Evolutionary conservation across 2,113 vertebrate species (phyloP).

Genomic region (Potamarius usumacintae): DNA sequence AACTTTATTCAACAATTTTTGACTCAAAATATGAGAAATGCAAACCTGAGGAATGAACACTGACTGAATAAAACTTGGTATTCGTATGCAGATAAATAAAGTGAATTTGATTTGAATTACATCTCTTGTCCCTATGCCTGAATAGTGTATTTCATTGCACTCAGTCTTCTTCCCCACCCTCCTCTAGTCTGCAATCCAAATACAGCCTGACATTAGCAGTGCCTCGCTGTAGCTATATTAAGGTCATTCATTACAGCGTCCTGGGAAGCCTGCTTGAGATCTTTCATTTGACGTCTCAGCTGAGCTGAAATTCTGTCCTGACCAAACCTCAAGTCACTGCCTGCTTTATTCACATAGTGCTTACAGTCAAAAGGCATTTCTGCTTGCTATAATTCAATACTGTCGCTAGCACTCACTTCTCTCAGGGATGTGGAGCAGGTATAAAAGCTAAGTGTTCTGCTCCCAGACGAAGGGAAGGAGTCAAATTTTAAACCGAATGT

Average conservation of each 20-base stretch:
- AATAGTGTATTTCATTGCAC: conserved; percentile 16
- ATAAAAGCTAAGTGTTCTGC: conserved; percentile 12
- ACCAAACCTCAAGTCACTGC: background rate
- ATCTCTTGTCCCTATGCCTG: background rate
- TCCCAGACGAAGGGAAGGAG: conserved; percentile 29
- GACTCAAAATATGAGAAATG: conserved; percentile 4
- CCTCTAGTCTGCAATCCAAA: conserved; percentile 23
- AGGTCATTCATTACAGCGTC: conserved; percentile 20
- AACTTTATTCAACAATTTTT: conserved; percentile 36
- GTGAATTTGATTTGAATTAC: conserved; percentile 1
- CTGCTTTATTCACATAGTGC: conserved; percentile 27
- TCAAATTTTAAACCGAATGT: conserved; percentile 5
- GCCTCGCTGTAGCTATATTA: conserved; percentile 14
- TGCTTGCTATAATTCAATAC: background rate
- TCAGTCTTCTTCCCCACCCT: conserved; percentile 6
- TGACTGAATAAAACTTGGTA: background rate
- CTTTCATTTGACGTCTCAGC: conserved; percentile 13
- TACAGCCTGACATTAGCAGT: conserved; percentile 11
- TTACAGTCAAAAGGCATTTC: background rate
- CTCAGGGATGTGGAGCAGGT: background rate
- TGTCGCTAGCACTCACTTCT: conserved; percentile 13
- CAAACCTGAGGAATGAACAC: conserved; percentile 15
- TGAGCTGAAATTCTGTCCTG: conserved; percentile 1
- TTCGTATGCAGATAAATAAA: conserved; percentile 35
- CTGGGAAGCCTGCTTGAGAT: background rate